Percentiles rank a stretch among this genome's conserved stretches.
These are phyloP conservation scores for Hippopotamus amphibius DNA, from an alignment of 2,113 vertebrate species.

Conservation along the genomic window DNA sequence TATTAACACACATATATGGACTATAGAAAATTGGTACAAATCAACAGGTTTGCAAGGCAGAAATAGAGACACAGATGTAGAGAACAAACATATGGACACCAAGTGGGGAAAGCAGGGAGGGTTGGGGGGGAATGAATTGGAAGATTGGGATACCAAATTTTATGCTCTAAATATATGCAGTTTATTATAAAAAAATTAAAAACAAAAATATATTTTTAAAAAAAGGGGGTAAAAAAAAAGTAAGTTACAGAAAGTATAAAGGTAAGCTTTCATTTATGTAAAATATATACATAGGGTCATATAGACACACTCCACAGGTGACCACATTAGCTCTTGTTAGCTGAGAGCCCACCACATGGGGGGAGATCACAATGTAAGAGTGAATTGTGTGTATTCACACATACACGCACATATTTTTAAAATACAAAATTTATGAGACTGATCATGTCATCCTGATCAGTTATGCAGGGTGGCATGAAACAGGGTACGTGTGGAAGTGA, in stretches of 20 bases:
- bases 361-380: not conserved
- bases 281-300: not conserved
- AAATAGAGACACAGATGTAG: too few relatives aligned
- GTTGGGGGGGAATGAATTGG: too few relatives aligned
- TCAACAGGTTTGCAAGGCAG: too few relatives aligned
- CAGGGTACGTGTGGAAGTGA: not conserved
- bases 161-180: too few relatives aligned
- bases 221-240: not conserved
- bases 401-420: not conserved
- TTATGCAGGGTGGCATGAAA: not conserved
- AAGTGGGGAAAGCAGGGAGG: too few relatives aligned
- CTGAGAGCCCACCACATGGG: accelerated
- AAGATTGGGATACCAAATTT: too few relatives aligned
- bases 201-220: too few relatives aligned
- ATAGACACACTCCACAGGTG: not conserved
- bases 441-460: not conserved
- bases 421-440: not conserved
- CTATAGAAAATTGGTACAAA: too few relatives aligned
- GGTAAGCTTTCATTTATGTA: not conserved
- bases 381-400: not conserved
- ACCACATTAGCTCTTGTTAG: not conserved
- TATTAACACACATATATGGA: too few relatives aligned
- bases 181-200: too few relatives aligned
- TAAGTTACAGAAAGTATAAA: not conserved
- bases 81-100: too few relatives aligned